A percentile compares a stretch with the other conserved stretches of the same genome.
Evolutionary conservation across 1,140 invertebrate genomes (phyloP).

Genomic region (Theocolax elegans): DNA sequence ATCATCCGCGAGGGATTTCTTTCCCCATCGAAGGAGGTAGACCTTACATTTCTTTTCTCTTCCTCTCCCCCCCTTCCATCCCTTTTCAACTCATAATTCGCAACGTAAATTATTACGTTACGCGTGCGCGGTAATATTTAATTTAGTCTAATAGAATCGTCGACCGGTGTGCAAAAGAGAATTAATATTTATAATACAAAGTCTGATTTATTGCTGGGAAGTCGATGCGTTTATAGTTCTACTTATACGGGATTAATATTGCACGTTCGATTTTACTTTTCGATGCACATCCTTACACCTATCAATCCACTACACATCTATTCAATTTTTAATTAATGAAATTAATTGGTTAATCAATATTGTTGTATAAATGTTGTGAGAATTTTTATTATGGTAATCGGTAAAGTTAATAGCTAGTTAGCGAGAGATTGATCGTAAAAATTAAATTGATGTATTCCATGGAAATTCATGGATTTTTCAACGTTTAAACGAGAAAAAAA

Average conservation of each 20-base stretch:
- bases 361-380: too few species aligned
- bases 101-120: constrained; percentile 10
- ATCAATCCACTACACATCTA: too few species aligned
- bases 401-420: too few species aligned
- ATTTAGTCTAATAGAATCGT: constrained; percentile 37
- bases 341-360: too few species aligned
- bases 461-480: too few species aligned
- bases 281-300: too few species aligned
- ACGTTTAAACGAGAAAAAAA: too few species aligned
- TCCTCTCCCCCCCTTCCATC: background rate
- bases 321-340: too few species aligned
- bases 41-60: background rate
- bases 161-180: background rate
- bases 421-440: too few species aligned
- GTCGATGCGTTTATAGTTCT: constrained; percentile 21
- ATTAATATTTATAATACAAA: constrained; percentile 37
- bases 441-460: too few species aligned
- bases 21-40: constrained; percentile 14
- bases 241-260: too few species aligned
- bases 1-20: constrained; percentile 32
- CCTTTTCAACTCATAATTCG: background rate
- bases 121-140: constrained; percentile 9
- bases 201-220: constrained; percentile 24
- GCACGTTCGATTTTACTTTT: constrained; percentile 10
- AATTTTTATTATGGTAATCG: too few species aligned